A percentile compares a stretch with the other conserved stretches of the same genome.
phyloP scores from a whole-genome alignment of 2,113 vertebrate species.

The Pteropus alecto region DNA sequence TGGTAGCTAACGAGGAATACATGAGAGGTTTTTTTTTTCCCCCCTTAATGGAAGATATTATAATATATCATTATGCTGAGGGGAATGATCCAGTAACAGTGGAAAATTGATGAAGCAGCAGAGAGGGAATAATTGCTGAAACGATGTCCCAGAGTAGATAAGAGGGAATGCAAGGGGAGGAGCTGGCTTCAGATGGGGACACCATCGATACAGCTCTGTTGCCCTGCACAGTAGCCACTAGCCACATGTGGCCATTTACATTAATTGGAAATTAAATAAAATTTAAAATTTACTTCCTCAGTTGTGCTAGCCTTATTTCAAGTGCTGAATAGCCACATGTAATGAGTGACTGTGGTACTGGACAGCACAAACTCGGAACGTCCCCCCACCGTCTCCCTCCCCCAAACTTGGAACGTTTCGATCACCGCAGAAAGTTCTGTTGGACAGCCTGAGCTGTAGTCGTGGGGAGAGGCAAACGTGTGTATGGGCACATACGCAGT shows the following conservation, averaged over 20 bases:
- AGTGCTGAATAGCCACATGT: background rate
- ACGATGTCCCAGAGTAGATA: background rate
- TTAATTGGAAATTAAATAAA: background rate
- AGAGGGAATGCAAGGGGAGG: background rate
- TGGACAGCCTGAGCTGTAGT: background rate
- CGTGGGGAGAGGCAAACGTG: background rate
- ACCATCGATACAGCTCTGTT: background rate
- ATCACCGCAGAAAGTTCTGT: background rate
- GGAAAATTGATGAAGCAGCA: background rate
- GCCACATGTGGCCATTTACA: background rate
- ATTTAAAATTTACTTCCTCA: background rate
- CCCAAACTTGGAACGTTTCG: background rate
- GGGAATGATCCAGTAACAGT: background rate
- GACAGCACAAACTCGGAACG: background rate
- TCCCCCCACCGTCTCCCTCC: background rate
- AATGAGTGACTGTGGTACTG: background rate
- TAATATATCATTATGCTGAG: background rate
- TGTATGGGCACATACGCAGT: too few relatives aligned
- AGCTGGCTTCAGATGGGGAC: background rate
- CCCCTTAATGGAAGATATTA: background rate
- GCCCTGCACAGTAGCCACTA: background rate
- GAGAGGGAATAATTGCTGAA: background rate
- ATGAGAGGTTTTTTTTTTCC: background rate
- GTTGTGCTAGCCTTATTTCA: background rate
- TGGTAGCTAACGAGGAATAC: background rate